Conservation (phyloP, 2,888 invertebrate species). For the Drosophila pseudotakahashii region DNA sequence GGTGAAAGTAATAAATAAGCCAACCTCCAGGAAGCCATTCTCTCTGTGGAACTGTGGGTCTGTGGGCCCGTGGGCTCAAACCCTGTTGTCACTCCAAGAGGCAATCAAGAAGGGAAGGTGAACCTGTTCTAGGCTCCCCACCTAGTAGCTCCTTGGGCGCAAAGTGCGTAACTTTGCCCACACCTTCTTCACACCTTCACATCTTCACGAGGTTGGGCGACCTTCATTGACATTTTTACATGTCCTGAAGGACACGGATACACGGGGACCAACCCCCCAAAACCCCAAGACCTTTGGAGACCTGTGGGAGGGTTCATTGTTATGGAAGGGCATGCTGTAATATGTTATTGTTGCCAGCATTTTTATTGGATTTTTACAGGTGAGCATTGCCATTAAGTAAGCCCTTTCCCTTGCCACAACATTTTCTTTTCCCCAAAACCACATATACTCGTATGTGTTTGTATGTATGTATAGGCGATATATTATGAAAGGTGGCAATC, state of each 20-base stretch:
- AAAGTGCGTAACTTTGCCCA: slow-evolving; percentile 38
- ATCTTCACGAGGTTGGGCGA: slow-evolving; percentile 17
- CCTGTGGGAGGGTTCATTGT: slow-evolving; percentile 50
- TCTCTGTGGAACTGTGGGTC: background rate
- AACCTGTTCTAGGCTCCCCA: background rate
- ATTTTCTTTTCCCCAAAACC: background rate
- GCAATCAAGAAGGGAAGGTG: slow-evolving; percentile 32
- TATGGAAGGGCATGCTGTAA: slow-evolving; percentile 66
- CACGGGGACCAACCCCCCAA: too few relatives aligned
- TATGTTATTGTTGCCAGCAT: slow-evolving; percentile 71
- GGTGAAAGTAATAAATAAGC: slow-evolving; percentile 75
- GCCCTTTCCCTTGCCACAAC: background rate
- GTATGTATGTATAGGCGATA: background rate
- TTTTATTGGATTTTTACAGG: slow-evolving; percentile 73
- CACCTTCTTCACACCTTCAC: slow-evolving; percentile 6
- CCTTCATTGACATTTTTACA: slow-evolving; percentile 75
- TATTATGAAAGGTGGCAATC: slow-evolving; percentile 6
- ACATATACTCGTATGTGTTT: background rate
- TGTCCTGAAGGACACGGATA: slow-evolving; percentile 61
- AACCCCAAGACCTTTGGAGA: slow-evolving; percentile 13
- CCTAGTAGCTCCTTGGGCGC: slow-evolving; percentile 3
- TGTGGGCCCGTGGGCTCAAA: too few relatives aligned
- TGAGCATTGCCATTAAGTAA: slow-evolving; percentile 60
- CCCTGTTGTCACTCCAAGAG: slow-evolving; percentile 26
- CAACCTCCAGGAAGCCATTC: slow-evolving; percentile 26